Evolutionary conservation across 1,140 invertebrate genomes (phyloP), one percentile per base, ranked within the genome.

Genomic region (Alviniconcha marisindica): DNA sequence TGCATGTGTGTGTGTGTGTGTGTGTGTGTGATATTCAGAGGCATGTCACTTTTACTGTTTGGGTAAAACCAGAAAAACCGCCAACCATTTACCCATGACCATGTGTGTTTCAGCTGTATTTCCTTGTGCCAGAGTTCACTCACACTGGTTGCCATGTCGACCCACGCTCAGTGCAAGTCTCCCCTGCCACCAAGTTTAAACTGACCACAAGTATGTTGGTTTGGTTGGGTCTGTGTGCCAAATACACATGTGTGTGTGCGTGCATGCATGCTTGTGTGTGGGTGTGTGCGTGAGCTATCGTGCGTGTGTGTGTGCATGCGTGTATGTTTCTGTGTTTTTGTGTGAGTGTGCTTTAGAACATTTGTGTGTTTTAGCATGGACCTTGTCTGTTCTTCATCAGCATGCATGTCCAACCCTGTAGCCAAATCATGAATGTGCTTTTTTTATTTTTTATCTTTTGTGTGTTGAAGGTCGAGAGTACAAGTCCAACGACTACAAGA

Each of bases 61-160:
- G n/a, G n/a, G n/a, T n/a, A n/a, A n/a, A n/a, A n/a, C n/a, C n/a
- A n/a, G n/a, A n/a, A n/a, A n/a, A n/a, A n/a, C n/a, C n/a, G n/a
- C n/a, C n/a, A n/a, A n/a, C n/a, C n/a, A n/a, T n/a, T n/a, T n/a
- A n/a, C n/a, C n/a, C n/a, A n/a, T n/a, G n/a, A n/a, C n/a, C n/a
- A n/a, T n/a, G n/a, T n/a, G n/a, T 82, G 33, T 88, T 90, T 69
- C 89, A 92, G 91, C 80, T 92, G 12, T 89, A 88, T 80, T 92
- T 92, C 83, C 89, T 90, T 82, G 89, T 92, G 12, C 48, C 81
- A 51, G 91, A 92, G 40, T 92, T 89, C 83, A 92, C 90, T 36
- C 88, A 90, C 48, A 90, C 91, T 15, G 90, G 90, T 66, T 90
- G 88, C 83, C 84, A 83, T n/a, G 88, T 92, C 48, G 91, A 92